A percentile compares a stretch with the other conserved stretches of the same genome.
phyloP scores from a whole-genome alignment of 2,113 vertebrate genomes.

The Oreochromis aureus region DNA sequence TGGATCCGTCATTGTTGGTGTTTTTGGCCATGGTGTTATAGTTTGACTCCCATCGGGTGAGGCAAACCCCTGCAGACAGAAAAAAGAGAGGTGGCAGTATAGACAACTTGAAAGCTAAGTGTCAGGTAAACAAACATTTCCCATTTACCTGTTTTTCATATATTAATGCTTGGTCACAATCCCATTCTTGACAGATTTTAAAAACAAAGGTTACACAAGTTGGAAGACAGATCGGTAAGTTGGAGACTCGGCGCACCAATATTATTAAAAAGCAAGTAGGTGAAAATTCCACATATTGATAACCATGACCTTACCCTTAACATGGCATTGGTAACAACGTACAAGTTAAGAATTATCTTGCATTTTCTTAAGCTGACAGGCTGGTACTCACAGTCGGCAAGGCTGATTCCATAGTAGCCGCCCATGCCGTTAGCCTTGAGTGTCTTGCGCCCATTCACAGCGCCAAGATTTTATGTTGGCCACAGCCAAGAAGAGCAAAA shows the following conservation, averaged over 20 bases:
- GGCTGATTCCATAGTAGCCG: neutral
- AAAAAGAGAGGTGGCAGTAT: neutral
- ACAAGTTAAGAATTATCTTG: neutral
- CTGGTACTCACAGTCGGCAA: slow-evolving; percentile 46
- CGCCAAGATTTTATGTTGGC: neutral
- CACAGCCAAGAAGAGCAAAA: slow-evolving; percentile 8
- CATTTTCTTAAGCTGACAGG: neutral
- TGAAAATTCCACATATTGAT: neutral
- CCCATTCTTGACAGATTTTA: neutral
- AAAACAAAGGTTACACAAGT: neutral
- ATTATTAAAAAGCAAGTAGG: neutral
- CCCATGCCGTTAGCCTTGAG: slow-evolving; percentile 24
- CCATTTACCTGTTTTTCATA: neutral
- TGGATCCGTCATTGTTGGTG: slow-evolving; percentile 14
- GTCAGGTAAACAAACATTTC: neutral
- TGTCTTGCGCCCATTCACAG: slow-evolving; percentile 9
- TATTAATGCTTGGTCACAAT: neutral
- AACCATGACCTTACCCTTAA: neutral
- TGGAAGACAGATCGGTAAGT: neutral
- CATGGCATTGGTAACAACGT: neutral
- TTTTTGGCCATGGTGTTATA: neutral
- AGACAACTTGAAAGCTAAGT: neutral
- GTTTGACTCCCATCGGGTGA: neutral
- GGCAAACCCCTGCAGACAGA: slow-evolving; percentile 40
- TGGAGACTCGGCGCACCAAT: neutral